Conservation (phyloP, 2,113 vertebrate genomes). For the Vanacampus margaritifer region DNA sequence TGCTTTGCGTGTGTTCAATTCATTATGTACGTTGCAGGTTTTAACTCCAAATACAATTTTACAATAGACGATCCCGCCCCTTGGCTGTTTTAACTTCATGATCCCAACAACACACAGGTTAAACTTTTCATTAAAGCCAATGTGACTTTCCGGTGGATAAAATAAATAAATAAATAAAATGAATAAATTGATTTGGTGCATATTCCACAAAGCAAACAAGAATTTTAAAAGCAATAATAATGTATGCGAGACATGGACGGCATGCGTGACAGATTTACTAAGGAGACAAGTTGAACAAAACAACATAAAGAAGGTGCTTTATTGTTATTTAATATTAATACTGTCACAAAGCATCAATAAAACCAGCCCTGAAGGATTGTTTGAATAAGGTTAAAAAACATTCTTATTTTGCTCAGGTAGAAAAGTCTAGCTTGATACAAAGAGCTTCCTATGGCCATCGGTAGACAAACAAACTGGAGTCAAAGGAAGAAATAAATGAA, state of each 20-base stretch:
- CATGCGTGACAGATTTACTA: slow-evolving; percentile 19
- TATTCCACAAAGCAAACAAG: slow-evolving; percentile 5
- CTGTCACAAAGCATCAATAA: slow-evolving; percentile 66
- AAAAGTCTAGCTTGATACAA: slow-evolving; percentile 68
- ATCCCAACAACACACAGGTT: background rate
- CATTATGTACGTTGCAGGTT: slow-evolving; percentile 12
- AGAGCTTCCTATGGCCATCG: slow-evolving; percentile 52
- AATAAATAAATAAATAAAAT: background rate
- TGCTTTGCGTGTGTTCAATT: slow-evolving; percentile 9
- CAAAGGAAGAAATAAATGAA: slow-evolving; percentile 12
- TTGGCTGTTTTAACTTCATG: background rate
- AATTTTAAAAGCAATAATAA: slow-evolving; percentile 7
- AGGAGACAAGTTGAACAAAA: slow-evolving; percentile 26
- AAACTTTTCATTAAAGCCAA: background rate
- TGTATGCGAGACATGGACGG: slow-evolving; percentile 13
- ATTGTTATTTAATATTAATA: slow-evolving; percentile 37
- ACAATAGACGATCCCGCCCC: background rate
- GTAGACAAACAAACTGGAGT: slow-evolving; percentile 24
- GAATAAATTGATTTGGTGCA: background rate
- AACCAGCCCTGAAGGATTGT: slow-evolving; percentile 60
- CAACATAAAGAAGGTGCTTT: slow-evolving; percentile 40
- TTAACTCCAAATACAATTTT: slow-evolving; percentile 5
- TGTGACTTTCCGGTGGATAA: background rate
- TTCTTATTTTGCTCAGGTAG: slow-evolving; percentile 41
- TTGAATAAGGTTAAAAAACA: slow-evolving; percentile 53